Evolutionary conservation across 92 coral and sea anemone genomes (phyloP).

Genomic region (Scolanthus callimorphus): DNA sequence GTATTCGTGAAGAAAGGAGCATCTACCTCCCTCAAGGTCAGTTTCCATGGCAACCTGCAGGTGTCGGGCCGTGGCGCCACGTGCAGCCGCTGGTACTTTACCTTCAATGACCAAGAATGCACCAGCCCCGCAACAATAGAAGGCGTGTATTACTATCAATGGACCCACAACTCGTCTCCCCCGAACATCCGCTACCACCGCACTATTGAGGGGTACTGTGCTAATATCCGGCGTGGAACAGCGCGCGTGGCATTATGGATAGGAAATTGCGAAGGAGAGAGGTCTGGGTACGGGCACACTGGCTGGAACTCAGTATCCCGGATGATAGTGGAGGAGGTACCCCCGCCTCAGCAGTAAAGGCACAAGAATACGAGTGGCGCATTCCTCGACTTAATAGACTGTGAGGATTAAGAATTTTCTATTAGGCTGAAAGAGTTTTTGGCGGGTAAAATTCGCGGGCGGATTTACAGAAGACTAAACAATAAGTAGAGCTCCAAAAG

Average conservation of each 20-base stretch:
- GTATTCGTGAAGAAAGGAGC: constrained; percentile 5
- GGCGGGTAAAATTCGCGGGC: no score
- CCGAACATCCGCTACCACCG: constrained; percentile 10
- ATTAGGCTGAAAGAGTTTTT: no score
- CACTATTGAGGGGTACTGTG: constrained; percentile 46
- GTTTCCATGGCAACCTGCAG: constrained; percentile 33
- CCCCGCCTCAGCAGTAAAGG: constrained; percentile 26
- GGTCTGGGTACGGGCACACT: constrained; percentile 14
- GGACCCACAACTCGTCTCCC: constrained; percentile 4
- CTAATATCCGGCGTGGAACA: constrained; percentile 22
- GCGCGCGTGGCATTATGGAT: constrained; percentile 50
- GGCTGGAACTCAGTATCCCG: constrained; percentile 45
- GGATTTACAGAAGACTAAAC: no score
- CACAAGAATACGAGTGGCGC: no score
- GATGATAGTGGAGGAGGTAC: constrained; percentile 44
- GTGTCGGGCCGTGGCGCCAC: not conserved
- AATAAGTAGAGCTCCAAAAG: no score
- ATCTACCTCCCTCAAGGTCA: constrained; percentile 37
- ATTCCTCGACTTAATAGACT: no score
- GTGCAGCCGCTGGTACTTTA: constrained; percentile 57
- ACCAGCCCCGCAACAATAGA: constrained; percentile 29
- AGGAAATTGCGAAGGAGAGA: constrained; percentile 28
- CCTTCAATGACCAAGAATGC: constrained; percentile 47
- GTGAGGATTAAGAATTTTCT: no score
- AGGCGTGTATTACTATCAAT: constrained; percentile 5